These are phyloP conservation scores for Psilanteris sp. DNA, from an alignment of 1,140 invertebrate genomes.

Conservation along the genomic window DNA sequence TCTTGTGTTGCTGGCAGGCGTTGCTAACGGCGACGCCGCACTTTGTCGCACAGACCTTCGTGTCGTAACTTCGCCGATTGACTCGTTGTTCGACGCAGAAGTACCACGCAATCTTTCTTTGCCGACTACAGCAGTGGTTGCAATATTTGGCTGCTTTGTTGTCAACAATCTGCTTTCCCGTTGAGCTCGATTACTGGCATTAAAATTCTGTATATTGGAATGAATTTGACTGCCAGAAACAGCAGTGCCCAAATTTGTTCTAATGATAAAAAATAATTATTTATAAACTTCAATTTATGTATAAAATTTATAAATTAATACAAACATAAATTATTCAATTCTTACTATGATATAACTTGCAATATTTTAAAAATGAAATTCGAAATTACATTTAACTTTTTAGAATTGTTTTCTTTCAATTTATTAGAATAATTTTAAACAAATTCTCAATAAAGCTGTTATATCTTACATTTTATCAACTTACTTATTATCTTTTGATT, in stretches of 20 bases:
- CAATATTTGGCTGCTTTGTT: constrained; percentile 71
- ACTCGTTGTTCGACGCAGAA: constrained; percentile 72
- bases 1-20: constrained; percentile 77
- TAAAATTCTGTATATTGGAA: constrained; percentile 72
- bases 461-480: too few relatives aligned
- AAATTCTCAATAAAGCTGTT: too few relatives aligned
- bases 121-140: constrained; percentile 63
- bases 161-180: constrained; percentile 77
- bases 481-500: constrained; percentile 79
- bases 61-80: constrained; percentile 73
- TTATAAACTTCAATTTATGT: background rate
- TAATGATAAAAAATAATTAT: constrained; percentile 8
- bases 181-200: constrained; percentile 74
- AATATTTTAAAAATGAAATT: too few relatives aligned
- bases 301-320: too few relatives aligned
- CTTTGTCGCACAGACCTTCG: constrained; percentile 78
- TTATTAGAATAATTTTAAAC: background rate
- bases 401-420: too few relatives aligned
- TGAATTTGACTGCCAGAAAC: constrained; percentile 73
- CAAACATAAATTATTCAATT: too few relatives aligned
- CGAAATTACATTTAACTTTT: too few relatives aligned
- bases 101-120: constrained; percentile 77
- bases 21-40: constrained; percentile 75
- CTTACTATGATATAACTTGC: too few relatives aligned
- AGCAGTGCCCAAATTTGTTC: constrained; percentile 68